Evolutionary conservation across 1,140 invertebrate species (phyloP), one percentile per base, ranked within the genome.

Genomic region (Lepidurus couesii): DNA sequence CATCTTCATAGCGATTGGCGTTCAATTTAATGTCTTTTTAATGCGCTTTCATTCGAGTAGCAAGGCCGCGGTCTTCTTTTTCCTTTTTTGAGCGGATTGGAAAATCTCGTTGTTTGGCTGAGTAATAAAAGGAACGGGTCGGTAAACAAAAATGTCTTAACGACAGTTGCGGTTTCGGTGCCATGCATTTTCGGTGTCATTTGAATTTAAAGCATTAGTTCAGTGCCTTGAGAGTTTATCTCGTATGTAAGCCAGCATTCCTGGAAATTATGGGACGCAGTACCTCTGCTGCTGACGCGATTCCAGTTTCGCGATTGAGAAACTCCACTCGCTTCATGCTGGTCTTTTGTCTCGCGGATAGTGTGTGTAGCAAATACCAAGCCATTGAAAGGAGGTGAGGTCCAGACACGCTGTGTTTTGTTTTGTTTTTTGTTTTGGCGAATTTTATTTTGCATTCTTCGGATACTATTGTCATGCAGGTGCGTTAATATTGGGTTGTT

Each of bases 341-440:
- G 9, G 53, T 13, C 16, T n/a, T 65, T 65, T 65, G n/a, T 65
- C 21, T 65, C 53, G 53, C 53, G 53, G n/a, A 21, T 65, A 65
- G 53, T 65, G 53, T 65, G 53, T 65, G 7, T 8, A 65, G 53
- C 53, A 65, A 65, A 65, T n/a, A 65, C 47, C 47, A 65, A n/a
- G 53, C 53, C 53, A 65, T 65, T 65, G 53, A 65, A 65, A 65
- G 53, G 53, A 65, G 53, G 53, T 65, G 53, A 65, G 53, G 53
- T 65, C 53, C 53, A 65, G 53, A 65, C n/a, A 16, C 53, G 16
- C n/a, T 21, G n/a, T 65, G 7, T 65, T 65, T 65, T 47, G 13
- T 47, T 47, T 1, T 11, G 9, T 47, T 65, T 65, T 65, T 9
- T 13, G n/a, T 65, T 53, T 65, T 65, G 53, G 16, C 16, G 13